Base-by-base conservation (phyloP, 1,140 invertebrate species). In the Ectropis grisescens region DNA sequence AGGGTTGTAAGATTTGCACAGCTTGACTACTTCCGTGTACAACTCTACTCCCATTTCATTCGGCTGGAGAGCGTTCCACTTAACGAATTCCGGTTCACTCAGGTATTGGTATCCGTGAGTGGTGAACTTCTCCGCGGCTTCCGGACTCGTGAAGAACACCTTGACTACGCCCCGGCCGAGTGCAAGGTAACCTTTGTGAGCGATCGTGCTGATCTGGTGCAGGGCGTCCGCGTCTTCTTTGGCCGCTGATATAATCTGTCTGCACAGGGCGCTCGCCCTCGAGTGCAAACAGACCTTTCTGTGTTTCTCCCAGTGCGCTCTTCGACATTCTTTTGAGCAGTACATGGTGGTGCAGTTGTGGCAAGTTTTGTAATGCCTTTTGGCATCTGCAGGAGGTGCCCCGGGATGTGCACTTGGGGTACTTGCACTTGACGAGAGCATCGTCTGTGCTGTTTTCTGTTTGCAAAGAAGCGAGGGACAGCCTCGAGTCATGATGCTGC, bases 341-440 rank as follows among this genome's bases (percentile, higher is more conserved):
- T 93, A 93, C 29, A 92, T 84, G 49, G 94, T 95, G 39, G 91
- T 91, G 82, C 96, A 98, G 78, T 97, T 97, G 82, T 97, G 95
- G 76, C 96, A 98, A 35, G 89, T 91, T 61, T 95, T 94, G 81
- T 89, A 96, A 55, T 87, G 86, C 48, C 88, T 86, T 52, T 88
- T 86, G 12, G 90, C 90, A 42, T 92, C 91, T 14, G 85, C 82
- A 10, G 87, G 48, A 6, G 82, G 86, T 1, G 89, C 85, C 11
- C 85, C 80, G n/a, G 19, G 88, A 85, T 15, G 86, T 81, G 70
- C 92, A 93, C 62, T 93, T 91, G 37, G 89, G 88, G 69, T 92
- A 92, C 23, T 91, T 87, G 61, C 92, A 93, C 47, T 87, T 85
- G 25, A 93, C 86, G 41, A 88, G 80, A 13, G 78, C 68, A n/a